Evolutionary conservation across 2,113 vertebrate genomes (phyloP), one percentile per base, ranked within the genome.

Genomic region (Crotalus viridis): DNA sequence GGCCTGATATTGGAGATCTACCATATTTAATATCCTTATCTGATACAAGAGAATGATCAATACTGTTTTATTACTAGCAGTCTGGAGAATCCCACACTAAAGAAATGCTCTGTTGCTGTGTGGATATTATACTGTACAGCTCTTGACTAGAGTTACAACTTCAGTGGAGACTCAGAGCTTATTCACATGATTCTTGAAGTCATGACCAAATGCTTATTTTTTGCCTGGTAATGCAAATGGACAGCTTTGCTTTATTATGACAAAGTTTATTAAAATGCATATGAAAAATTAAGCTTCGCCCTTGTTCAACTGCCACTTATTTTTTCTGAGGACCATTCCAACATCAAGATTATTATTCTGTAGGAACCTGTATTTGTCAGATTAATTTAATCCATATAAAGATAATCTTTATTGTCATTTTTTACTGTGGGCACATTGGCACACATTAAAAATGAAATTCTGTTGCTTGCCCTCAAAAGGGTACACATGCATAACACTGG

Each of bases 1-100:
- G 90, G 93, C 86, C 59, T 94, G 87, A 92, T 89, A 94, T 94
- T 91, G 91, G 90, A 89, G 48, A 85, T 39, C 28, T 43, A 92
- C 13, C 94, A 46, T 95, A 95, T 96, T 97, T 96, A 92, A 95
- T 96, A 96, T 93, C 87, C 88, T 95, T 94, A 86, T 93, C 90
- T 93, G 69, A 89, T 95, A 94, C 10, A 93, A 86, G 59, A 94
- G 93, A 91, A 90, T 89, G 90, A 94, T 97, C 95, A 94, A 94
- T 94, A 95, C 21, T 89, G 61, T 94, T 94, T 96, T 93, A 21
- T 94, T 94, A 95, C 93, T 96, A 85, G 90, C 92, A 94, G 96
- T 95, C 93, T 93, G 92, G 88, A 39, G 95, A 96, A 95, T 91
- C 94, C 94, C 39, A 94, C 39, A 89, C 64, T 91, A 93, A 91